These are phyloP conservation scores for Umimayanthus kanabou DNA, from an alignment of 92 coral and sea anemone species.

Conservation along the genomic window DNA sequence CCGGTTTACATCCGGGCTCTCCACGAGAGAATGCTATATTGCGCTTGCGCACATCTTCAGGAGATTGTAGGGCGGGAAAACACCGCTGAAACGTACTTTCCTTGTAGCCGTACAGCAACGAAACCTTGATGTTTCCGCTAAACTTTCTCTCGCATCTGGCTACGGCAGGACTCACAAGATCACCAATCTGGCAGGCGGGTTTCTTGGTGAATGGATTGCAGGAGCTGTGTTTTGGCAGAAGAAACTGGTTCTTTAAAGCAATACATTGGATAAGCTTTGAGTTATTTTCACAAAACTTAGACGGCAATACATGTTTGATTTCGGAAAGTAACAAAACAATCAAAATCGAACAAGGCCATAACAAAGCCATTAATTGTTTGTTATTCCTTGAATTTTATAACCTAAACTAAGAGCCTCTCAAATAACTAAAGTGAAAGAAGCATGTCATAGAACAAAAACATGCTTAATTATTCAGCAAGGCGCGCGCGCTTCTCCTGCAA, in stretches of 20 bases:
- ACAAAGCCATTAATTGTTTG: constrained; percentile 2
- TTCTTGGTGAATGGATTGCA: constrained; percentile 76
- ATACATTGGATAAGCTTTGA: constrained; percentile 84
- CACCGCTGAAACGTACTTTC: constrained; percentile 60
- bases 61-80: constrained; percentile 66
- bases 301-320: constrained; percentile 13
- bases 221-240: constrained; percentile 71
- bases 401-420: neutral
- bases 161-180: constrained; percentile 75
- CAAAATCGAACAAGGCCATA: neutral
- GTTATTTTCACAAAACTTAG: constrained; percentile 71
- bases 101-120: constrained; percentile 51
- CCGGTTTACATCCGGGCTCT: constrained; percentile 82
- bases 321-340: constrained; percentile 9
- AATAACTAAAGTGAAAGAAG: neutral
- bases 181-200: constrained; percentile 77
- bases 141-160: constrained; percentile 72
- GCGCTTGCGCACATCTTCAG: constrained; percentile 62
- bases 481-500: constrained; percentile 7
- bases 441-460: constrained; percentile 19
- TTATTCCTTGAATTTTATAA: neutral
- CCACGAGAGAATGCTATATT: constrained; percentile 78
- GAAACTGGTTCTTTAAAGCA: constrained; percentile 77
- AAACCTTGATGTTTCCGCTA: constrained; percentile 63
- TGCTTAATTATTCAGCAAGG: constrained; percentile 8